Percentiles rank a stretch among this genome's conserved stretches.
Evolutionary conservation across 2,888 invertebrate species (phyloP).

Genomic region (Drosophila flavopinicola): DNA sequence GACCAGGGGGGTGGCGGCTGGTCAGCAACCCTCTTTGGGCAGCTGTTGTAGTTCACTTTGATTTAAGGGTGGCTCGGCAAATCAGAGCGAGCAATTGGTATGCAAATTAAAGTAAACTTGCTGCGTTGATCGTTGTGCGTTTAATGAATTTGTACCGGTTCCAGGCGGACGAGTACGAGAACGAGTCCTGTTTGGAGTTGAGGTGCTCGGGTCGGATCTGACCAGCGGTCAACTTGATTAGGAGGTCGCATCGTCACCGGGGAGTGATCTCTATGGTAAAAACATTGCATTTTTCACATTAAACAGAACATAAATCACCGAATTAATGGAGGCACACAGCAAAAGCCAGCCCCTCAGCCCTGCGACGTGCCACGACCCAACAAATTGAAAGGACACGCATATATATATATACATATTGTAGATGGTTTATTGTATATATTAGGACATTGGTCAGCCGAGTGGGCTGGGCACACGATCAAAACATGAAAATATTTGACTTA

Average conservation of each 20-base stretch:
- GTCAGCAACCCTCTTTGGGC: slow-evolving; percentile 38
- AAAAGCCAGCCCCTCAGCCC: slow-evolving; percentile 43
- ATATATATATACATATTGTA: too few relatives aligned
- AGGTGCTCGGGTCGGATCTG: slow-evolving; percentile 40
- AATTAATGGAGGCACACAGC: slow-evolving; percentile 72
- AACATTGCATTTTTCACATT: slow-evolving; percentile 81
- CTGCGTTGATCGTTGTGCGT: slow-evolving; percentile 65
- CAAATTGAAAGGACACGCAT: slow-evolving; percentile 56
- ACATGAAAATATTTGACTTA: slow-evolving; percentile 82
- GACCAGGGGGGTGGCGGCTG: slow-evolving; percentile 32
- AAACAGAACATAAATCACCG: slow-evolving; percentile 83
- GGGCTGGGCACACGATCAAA: slow-evolving; percentile 80
- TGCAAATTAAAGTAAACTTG: slow-evolving; percentile 76
- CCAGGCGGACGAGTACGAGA: not conserved
- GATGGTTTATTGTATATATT: too few relatives aligned
- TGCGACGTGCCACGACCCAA: slow-evolving; percentile 42
- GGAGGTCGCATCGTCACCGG: slow-evolving; percentile 64
- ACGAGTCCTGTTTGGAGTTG: slow-evolving; percentile 2
- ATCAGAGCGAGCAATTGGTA: slow-evolving; percentile 71
- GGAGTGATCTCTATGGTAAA: slow-evolving; percentile 83
- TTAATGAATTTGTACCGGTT: slow-evolving; percentile 75
- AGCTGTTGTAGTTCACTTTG: slow-evolving; percentile 60
- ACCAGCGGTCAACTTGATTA: slow-evolving; percentile 83
- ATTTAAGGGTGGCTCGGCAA: slow-evolving; percentile 42
- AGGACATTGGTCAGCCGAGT: slow-evolving; percentile 55